Conservation (phyloP, 2,113 vertebrate species). For the Lophochroa leadbeateri region DNA sequence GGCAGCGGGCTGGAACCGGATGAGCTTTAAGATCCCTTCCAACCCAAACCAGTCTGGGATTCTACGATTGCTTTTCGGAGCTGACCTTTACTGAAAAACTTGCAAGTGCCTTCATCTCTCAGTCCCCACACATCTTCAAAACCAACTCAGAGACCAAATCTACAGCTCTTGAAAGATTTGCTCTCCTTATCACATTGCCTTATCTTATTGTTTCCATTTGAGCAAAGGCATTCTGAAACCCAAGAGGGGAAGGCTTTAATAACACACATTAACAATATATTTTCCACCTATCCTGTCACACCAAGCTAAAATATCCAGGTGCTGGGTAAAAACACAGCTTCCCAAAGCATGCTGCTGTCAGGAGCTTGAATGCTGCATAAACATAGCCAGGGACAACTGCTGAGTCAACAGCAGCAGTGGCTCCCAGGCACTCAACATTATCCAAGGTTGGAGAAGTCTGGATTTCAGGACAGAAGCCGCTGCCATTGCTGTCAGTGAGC, state of each 20-base stretch:
- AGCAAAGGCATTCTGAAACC: neutral
- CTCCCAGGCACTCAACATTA: neutral
- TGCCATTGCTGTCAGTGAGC: neutral
- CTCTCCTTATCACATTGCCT: neutral
- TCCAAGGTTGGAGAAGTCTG: neutral
- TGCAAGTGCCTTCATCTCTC: neutral
- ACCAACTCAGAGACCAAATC: neutral
- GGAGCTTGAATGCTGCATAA: neutral
- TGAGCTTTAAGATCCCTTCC: too few species aligned
- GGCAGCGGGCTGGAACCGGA: too few species aligned
- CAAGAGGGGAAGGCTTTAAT: neutral
- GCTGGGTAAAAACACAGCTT: neutral
- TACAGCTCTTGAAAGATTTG: neutral
- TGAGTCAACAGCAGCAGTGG: conserved; percentile 26
- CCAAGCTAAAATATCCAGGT: neutral
- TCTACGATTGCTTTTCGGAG: neutral
- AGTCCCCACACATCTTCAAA: neutral
- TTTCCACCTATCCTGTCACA: neutral
- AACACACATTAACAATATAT: neutral
- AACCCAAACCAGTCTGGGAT: neutral
- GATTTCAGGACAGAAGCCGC: conserved; percentile 16
- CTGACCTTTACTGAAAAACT: neutral
- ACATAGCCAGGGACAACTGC: neutral
- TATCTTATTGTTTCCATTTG: neutral
- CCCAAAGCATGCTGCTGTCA: conserved; percentile 1